Evolutionary conservation across 2,797 vertebrate genomes (phyloP).

Genomic region (Adrianichthys oophorus): DNA sequence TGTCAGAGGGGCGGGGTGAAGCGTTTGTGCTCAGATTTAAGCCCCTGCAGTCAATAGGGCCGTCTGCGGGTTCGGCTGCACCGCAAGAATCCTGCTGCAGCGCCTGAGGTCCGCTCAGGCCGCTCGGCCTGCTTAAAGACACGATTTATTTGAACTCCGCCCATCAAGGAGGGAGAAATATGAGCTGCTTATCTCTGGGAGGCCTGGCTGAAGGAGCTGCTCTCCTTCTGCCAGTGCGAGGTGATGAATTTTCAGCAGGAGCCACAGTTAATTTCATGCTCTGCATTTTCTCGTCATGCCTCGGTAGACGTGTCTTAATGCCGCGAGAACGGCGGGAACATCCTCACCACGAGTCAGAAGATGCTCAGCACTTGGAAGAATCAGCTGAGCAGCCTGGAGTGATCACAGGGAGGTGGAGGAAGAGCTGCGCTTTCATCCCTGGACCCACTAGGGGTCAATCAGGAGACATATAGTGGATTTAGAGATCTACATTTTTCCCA

Average conservation of each 20-base stretch:
- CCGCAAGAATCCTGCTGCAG: slow-evolving; percentile 18
- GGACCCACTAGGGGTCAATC: too few relatives aligned
- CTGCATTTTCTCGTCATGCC: slow-evolving; percentile 69
- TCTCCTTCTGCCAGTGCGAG: slow-evolving; percentile 11
- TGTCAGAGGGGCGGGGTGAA: slow-evolving; percentile 37
- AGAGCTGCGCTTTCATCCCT: too few relatives aligned
- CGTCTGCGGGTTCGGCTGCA: slow-evolving; percentile 19
- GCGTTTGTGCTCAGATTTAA: slow-evolving; percentile 39
- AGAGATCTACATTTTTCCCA: too few relatives aligned
- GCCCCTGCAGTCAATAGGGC: slow-evolving; percentile 29
- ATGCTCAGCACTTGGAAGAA: slow-evolving; percentile 11
- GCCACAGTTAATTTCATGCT: slow-evolving; percentile 76
- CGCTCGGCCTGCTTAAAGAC: slow-evolving; percentile 20
- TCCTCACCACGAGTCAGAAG: slow-evolving; percentile 6
- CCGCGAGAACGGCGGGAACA: slow-evolving; percentile 25
- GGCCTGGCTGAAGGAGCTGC: slow-evolving; percentile 11
- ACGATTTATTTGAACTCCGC: slow-evolving; percentile 36
- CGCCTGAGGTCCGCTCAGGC: too few relatives aligned
- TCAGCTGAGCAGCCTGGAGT: background rate
- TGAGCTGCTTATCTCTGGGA: slow-evolving; percentile 23
- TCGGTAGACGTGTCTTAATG: slow-evolving; percentile 56
- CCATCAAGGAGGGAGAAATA: slow-evolving; percentile 22
- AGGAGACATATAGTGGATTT: too few relatives aligned
- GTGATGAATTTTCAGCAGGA: slow-evolving; percentile 55
- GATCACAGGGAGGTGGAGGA: background rate